These are phyloP conservation scores for Agrypnus murinus DNA, from an alignment of 2,888 invertebrate species.

Conservation along the genomic window DNA sequence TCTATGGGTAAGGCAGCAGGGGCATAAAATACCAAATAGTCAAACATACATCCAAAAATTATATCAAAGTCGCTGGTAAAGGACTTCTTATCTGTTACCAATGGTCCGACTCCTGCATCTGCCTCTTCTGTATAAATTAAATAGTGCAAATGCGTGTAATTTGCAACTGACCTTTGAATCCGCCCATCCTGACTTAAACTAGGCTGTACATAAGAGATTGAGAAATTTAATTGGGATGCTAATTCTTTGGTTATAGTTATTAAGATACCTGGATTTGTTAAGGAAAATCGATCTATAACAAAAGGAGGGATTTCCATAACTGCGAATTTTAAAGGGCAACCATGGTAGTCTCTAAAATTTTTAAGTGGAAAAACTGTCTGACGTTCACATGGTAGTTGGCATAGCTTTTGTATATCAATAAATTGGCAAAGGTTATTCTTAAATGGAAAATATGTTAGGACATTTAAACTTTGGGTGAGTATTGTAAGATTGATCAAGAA, in stretches of 20 bases:
- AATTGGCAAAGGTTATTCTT: not conserved
- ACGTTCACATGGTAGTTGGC: no score
- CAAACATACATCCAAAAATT: constrained; percentile 74
- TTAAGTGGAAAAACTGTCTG: not conserved
- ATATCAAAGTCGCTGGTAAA: constrained; percentile 63
- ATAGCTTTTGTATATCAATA: not conserved
- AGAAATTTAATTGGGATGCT: constrained; percentile 51
- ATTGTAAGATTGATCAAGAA: not conserved
- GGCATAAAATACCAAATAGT: constrained; percentile 76
- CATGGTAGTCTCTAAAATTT: constrained; percentile 42
- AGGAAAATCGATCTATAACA: constrained; percentile 48
- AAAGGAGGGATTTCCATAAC: constrained; percentile 51
- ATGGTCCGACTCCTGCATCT: no score
- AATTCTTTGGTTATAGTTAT: constrained; percentile 51
- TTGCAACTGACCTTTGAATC: no score
- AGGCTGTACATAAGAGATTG: constrained; percentile 33
- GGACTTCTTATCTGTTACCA: no score
- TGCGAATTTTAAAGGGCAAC: constrained; percentile 51
- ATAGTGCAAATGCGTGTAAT: no score
- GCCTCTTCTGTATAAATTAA: no score
- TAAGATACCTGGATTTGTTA: constrained; percentile 55
- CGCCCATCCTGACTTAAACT: no score
- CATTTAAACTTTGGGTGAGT: not conserved
- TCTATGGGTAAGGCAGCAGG: constrained; percentile 72
- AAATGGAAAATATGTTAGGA: constrained; percentile 17